A percentile compares a stretch with the other conserved stretches of the same genome.
phyloP scores from a whole-genome alignment of 2,888 invertebrate genomes.

The Phorcus lineatus region DNA sequence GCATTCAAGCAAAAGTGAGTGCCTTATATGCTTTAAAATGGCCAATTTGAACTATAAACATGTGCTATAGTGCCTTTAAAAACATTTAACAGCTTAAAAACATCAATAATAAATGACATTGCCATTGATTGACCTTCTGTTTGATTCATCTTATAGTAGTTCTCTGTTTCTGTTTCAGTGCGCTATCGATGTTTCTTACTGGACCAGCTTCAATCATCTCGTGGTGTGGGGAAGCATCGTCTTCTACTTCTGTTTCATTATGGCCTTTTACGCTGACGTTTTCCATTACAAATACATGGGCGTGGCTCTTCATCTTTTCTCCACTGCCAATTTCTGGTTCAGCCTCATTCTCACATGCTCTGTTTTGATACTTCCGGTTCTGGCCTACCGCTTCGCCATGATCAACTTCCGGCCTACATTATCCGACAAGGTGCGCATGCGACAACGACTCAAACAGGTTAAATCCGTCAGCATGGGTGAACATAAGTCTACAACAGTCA shows the following conservation, averaged over 20 bases:
- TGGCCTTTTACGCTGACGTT: slow-evolving; percentile 90
- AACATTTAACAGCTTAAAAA: too few species aligned
- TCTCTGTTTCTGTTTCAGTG: slow-evolving; percentile 81
- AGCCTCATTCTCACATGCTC: slow-evolving; percentile 81
- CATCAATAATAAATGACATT: too few species aligned
- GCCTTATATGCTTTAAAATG: too few species aligned
- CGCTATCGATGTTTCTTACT: slow-evolving; percentile 97
- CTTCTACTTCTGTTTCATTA: slow-evolving; percentile 95
- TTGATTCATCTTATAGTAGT: too few species aligned
- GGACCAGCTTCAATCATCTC: slow-evolving; percentile 97
- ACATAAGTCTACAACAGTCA: slow-evolving; percentile 78
- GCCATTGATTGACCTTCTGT: too few species aligned
- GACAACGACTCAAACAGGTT: slow-evolving; percentile 81
- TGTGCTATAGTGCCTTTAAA: too few species aligned
- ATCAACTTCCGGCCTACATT: slow-evolving; percentile 93
- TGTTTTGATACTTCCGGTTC: slow-evolving; percentile 92
- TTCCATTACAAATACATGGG: slow-evolving; percentile 78
- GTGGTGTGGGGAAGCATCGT: slow-evolving; percentile 97
- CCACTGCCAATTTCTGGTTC: slow-evolving; percentile 88
- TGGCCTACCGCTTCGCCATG: slow-evolving; percentile 93
- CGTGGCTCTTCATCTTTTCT: slow-evolving; percentile 78
- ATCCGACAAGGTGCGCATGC: slow-evolving; percentile 92
- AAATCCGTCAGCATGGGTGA: slow-evolving; percentile 67
- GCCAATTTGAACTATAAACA: too few species aligned
- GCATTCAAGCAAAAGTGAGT: too few species aligned